These are phyloP conservation scores for Peromyscus polionotus DNA, from an alignment of 2,113 vertebrate species.

Conservation along the genomic window DNA sequence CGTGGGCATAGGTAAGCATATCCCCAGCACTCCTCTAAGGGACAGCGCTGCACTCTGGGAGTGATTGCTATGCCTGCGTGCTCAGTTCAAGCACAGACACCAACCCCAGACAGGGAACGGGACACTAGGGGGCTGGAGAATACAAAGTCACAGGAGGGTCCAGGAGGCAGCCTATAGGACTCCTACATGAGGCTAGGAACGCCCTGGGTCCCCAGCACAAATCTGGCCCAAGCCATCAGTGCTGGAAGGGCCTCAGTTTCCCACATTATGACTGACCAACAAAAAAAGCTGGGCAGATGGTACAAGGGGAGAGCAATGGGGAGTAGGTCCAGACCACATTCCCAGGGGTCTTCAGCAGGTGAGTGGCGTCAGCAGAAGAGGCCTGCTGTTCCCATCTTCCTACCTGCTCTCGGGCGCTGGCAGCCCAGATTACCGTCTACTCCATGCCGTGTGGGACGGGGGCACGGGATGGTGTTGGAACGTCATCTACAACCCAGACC, in stretches of 20 bases:
- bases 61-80: neutral
- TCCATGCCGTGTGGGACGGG: neutral
- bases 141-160: no score
- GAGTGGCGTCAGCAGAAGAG: accelerated
- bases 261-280: neutral
- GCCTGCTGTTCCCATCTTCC: neutral
- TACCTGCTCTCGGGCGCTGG: neutral
- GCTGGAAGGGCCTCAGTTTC: neutral
- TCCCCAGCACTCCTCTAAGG: no score
- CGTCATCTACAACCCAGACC: accelerated
- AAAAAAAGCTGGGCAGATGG: neutral
- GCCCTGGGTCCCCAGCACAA: neutral
- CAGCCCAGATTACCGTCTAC: no score
- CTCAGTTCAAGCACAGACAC: neutral
- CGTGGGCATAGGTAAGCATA: neutral
- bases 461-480: neutral
- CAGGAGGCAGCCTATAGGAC: neutral
- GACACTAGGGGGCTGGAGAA: neutral
- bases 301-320: neutral
- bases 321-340: neutral
- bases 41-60: neutral
- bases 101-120: neutral
- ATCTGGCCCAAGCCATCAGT: no score
- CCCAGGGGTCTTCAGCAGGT: neutral
- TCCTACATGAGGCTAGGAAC: neutral